A percentile compares a stretch with the other conserved stretches of the same genome.
Evolutionary conservation across 2,888 invertebrate species (phyloP).

Genomic region (Amblyteles armatorius): DNA sequence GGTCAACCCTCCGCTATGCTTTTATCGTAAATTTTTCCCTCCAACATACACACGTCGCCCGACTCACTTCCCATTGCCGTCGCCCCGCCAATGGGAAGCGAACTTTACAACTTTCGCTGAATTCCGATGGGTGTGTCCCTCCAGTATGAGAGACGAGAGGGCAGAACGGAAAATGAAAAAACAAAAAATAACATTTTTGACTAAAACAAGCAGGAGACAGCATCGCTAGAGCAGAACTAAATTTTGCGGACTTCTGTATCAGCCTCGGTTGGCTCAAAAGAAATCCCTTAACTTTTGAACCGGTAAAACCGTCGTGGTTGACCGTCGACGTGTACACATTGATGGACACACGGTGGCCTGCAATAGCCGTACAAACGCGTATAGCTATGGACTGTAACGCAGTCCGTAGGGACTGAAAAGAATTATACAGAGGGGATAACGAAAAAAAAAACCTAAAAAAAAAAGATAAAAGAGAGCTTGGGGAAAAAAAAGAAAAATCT

Average conservation of each 20-base stretch:
- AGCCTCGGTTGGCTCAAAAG: not conserved
- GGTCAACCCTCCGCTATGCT: not conserved
- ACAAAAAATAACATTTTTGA: not conserved
- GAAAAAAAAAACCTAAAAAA: not conserved
- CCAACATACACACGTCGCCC: not conserved
- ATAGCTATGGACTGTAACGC: not conserved
- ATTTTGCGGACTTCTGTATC: not conserved
- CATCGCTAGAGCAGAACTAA: not conserved
- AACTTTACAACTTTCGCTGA: constrained; percentile 11
- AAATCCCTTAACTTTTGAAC: constrained; percentile 15
- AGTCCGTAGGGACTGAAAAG: constrained; percentile 5
- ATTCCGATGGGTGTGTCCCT: constrained; percentile 1
- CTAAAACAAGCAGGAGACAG: not conserved
- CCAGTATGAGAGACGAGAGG: constrained; percentile 14
- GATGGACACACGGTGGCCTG: not conserved
- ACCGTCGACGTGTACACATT: not conserved
- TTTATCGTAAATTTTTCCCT: constrained; percentile 19
- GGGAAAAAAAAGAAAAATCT: constrained; percentile 4
- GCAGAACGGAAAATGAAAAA: not conserved
- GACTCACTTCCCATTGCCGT: constrained; percentile 12
- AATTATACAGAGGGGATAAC: constrained; percentile 9
- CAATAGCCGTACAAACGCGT: constrained; percentile 3
- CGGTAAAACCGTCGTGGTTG: constrained; percentile 9
- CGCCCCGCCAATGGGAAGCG: not conserved
- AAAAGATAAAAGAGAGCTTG: constrained; percentile 14